A percentile compares a stretch with the other conserved stretches of the same genome.
phyloP scores from a whole-genome alignment of 2,113 vertebrate species.

The Amphilophus citrinellus region DNA sequence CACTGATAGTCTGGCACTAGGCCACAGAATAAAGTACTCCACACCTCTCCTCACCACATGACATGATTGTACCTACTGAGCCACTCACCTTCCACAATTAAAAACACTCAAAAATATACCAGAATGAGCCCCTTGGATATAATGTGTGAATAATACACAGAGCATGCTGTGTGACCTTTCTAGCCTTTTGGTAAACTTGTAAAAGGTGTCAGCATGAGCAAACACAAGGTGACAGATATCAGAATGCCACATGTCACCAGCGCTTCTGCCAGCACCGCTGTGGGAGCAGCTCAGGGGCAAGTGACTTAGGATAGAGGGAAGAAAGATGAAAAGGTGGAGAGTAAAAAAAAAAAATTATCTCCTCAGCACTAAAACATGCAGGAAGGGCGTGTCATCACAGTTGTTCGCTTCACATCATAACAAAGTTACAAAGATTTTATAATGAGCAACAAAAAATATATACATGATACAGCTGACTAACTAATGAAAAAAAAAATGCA shows the following conservation, averaged over 20 bases:
- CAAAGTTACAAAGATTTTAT: background rate
- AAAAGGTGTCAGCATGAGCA: constrained; percentile 53
- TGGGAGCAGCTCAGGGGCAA: constrained; percentile 65
- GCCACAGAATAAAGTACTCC: constrained; percentile 33
- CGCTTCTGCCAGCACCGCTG: constrained; percentile 60
- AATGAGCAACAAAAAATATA: constrained; percentile 4
- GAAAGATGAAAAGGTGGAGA: constrained; percentile 29
- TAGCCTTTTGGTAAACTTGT: constrained; percentile 73
- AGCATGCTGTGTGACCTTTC: constrained; percentile 79
- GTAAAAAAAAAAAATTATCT: constrained; percentile 35
- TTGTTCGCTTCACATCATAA: constrained; percentile 34
- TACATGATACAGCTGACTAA: background rate
- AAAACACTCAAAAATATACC: constrained; percentile 58
- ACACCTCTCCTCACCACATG: constrained; percentile 12
- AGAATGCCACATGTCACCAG: constrained; percentile 74
- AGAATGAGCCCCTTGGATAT: constrained; percentile 64
- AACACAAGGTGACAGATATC: constrained; percentile 80
- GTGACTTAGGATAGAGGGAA: constrained; percentile 25
- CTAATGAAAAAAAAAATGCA: background rate
- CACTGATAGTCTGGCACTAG: constrained; percentile 38
- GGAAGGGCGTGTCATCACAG: constrained; percentile 22
- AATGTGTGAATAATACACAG: constrained; percentile 53
- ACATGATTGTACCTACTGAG: constrained; percentile 15
- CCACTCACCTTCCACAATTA: constrained; percentile 36
- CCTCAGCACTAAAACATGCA: constrained; percentile 20